Base-by-base conservation (phyloP, 2,888 invertebrate species). In the Melinaea menophilus region DNA sequence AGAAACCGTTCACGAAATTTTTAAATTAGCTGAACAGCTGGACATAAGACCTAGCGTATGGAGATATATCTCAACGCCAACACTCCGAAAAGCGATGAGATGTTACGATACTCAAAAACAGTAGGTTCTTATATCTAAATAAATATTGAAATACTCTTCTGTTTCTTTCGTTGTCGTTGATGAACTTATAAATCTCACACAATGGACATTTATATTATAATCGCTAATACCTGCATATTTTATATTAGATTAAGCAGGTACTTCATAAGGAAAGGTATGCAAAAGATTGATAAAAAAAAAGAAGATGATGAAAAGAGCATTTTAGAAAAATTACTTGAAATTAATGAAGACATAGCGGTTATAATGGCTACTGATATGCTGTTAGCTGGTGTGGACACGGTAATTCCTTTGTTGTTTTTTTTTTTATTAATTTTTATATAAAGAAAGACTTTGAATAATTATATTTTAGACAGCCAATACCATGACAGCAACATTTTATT, bases 301-400 rank as follows among this genome's bases (percentile, higher is more conserved):
- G 12, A 46, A 2, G 58, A 59, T 74, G 73, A 84, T 13, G 83
- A 88, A 61, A 85, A 89, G 61, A 93, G 94, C 68, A 86, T 95
- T 54, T 79, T 95, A 61, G 93, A 94, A 73, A 93, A 93, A 72
- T 78, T 95, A 35, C 75, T 93, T 0, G 89, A 88, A 59, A 88
- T 92, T 5, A 92, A 94, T 73, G 89, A 91, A 72, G 82, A 92
- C 63, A 80, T 92, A 3, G 95, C 94, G 0, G 75, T 91, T 22
- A 89, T 93, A 12, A 93, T 94, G 92, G 93, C 94, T 1, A 82
- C 92, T 67, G 95, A 95, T 71, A 92, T 95, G 92, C 73, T 95
- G 55, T 87, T 92, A 57, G 94, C 93, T 22, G 94, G 94, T 56
- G 88, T 94, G 9, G 95, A 95, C 79, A 94, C 94, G 66, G 94